These are phyloP conservation scores for Sparus aurata DNA, from an alignment of 2,797 vertebrate species.

Conservation along the genomic window DNA sequence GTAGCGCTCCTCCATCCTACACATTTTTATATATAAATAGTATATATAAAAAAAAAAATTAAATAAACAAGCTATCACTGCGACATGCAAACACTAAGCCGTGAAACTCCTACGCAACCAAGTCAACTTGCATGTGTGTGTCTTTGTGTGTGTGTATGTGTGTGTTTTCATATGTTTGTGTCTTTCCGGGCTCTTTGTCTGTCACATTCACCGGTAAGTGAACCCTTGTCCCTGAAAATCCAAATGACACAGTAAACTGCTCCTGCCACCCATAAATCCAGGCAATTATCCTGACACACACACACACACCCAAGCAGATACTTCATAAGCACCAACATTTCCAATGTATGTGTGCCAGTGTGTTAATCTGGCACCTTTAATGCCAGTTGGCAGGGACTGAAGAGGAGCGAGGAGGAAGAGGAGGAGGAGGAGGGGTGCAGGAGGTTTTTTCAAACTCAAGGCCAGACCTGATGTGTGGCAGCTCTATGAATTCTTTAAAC, in stretches of 20 bases:
- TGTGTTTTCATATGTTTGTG: conserved; percentile 22
- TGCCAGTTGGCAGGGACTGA: conserved; percentile 53
- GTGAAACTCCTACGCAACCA: conserved; percentile 46
- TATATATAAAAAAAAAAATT: too few species aligned
- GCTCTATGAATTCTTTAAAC: conserved; percentile 39
- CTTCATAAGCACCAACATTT: conserved; percentile 28
- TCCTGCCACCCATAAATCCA: conserved; percentile 72
- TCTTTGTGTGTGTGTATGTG: conserved; percentile 7
- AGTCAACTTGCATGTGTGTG: conserved; percentile 30
- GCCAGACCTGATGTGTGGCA: conserved; percentile 34
- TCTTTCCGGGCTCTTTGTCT: conserved; percentile 49
- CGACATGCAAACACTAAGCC: conserved; percentile 59
- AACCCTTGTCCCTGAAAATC: conserved; percentile 77
- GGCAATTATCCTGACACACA: conserved; percentile 65
- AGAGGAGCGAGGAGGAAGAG: conserved; percentile 23
- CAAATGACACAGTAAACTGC: conserved; percentile 75
- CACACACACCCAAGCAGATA: conserved; percentile 26
- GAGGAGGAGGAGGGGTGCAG: conserved; percentile 2
- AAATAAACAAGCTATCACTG: conserved; percentile 42
- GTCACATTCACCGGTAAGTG: conserved; percentile 74
- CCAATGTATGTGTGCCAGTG: conserved; percentile 52
- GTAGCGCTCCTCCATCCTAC: conserved; percentile 64
- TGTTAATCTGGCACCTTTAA: conserved; percentile 67
- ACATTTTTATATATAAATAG: too few species aligned
- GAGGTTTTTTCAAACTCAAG: conserved; percentile 39